Evolutionary conservation across 1,140 invertebrate species (phyloP).

Genomic region (Neodiprion fabricii): DNA sequence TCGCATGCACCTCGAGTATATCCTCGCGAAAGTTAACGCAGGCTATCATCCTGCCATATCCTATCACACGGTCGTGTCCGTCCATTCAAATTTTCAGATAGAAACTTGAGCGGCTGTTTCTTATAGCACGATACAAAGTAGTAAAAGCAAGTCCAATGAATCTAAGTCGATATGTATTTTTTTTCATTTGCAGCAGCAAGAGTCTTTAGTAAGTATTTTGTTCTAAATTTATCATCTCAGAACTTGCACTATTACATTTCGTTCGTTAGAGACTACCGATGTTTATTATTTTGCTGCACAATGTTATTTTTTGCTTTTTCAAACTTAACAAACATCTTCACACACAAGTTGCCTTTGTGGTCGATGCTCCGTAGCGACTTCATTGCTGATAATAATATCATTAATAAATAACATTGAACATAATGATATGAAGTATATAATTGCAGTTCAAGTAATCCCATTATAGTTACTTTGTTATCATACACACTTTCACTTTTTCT

Average conservation of each 20-base stretch:
- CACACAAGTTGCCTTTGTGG: neutral
- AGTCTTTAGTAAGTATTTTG: slow-evolving; percentile 73
- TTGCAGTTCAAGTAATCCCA: neutral
- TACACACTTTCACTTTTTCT: neutral
- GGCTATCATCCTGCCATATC: too few relatives aligned
- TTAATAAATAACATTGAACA: neutral
- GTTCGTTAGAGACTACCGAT: too few relatives aligned
- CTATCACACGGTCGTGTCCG: too few relatives aligned
- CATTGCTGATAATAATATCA: neutral
- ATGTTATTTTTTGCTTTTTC: slow-evolving; percentile 7
- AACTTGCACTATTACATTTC: too few relatives aligned
- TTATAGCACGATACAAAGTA: too few relatives aligned
- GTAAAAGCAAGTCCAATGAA: neutral
- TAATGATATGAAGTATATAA: neutral
- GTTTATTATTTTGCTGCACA: neutral
- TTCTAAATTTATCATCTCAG: slow-evolving; percentile 33
- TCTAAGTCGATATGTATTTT: slow-evolving; percentile 41
- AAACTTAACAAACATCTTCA: neutral
- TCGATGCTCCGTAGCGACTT: neutral
- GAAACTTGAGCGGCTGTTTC: too few relatives aligned
- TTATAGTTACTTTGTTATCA: neutral
- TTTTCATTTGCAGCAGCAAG: slow-evolving; percentile 75
- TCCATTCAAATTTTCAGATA: too few relatives aligned
- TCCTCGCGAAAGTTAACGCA: neutral
- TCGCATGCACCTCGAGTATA: neutral